A percentile compares a stretch with the other conserved stretches of the same genome.
Evolutionary conservation across 2,113 vertebrate genomes (phyloP).

Genomic region (Tyrannus savana): DNA sequence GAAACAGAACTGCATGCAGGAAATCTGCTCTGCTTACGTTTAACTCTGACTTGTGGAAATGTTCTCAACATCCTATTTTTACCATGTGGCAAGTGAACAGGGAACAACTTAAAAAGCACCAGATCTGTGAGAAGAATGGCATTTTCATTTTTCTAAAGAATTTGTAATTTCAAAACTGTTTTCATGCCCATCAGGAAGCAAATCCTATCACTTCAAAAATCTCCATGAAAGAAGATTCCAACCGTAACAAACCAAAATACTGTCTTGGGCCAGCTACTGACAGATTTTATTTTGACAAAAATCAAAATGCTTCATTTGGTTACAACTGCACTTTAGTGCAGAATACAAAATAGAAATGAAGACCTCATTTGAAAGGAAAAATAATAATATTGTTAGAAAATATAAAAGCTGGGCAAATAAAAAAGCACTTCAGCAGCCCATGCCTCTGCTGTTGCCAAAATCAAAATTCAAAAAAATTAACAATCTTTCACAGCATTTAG

Average conservation of each 20-base stretch:
- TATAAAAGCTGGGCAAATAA: not conserved
- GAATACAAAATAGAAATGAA: not conserved
- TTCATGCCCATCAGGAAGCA: constrained; percentile 31
- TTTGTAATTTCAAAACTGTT: constrained; percentile 31
- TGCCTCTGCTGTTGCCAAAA: not conserved
- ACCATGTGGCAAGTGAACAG: not conserved
- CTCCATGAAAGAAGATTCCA: constrained; percentile 28
- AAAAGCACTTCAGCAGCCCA: not conserved
- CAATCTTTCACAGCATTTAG: not conserved
- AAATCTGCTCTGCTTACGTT: not conserved
- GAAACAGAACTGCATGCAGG: not conserved
- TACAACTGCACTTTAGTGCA: not conserved
- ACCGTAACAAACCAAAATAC: constrained; percentile 30
- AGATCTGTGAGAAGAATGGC: constrained; percentile 17
- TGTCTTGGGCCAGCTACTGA: constrained; percentile 19
- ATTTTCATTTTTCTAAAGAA: constrained; percentile 38
- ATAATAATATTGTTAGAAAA: not conserved
- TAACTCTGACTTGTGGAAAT: not conserved
- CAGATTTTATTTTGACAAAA: constrained; percentile 54
- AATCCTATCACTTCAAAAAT: constrained; percentile 48
- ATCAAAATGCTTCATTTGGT: constrained; percentile 34
- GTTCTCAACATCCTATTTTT: not conserved
- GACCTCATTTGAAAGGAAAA: not conserved
- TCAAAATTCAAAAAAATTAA: not conserved
- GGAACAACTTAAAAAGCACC: not conserved